Conservation (phyloP, 2,888 invertebrate genomes). For the Heteromurus nitidus region DNA sequence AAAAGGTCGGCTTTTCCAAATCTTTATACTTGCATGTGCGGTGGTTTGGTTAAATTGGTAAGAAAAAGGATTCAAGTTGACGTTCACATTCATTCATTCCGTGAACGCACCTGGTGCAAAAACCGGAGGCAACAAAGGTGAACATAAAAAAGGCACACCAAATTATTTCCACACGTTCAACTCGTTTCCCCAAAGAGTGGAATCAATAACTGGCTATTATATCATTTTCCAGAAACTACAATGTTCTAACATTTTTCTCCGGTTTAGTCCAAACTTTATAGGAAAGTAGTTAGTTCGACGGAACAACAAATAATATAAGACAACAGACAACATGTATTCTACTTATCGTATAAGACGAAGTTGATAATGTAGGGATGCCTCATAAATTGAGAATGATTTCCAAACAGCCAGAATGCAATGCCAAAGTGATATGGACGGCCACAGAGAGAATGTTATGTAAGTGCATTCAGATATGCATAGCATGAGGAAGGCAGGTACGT, state of each 20-base stretch:
- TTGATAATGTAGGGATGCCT: not conserved
- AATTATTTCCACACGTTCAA: not conserved
- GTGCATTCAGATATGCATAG: too few relatives aligned
- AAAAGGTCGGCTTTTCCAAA: conserved; percentile 18
- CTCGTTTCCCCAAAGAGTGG: not conserved
- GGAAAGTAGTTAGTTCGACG: not conserved
- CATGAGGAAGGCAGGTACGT: too few relatives aligned
- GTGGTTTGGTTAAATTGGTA: conserved; percentile 37
- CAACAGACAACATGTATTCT: too few relatives aligned
- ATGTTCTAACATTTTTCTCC: conserved; percentile 3
- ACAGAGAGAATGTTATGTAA: not conserved
- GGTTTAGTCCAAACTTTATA: not conserved
- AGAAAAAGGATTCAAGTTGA: conserved; percentile 39
- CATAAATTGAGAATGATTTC: not conserved
- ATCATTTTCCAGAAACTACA: too few relatives aligned
- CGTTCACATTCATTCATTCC: conserved; percentile 34
- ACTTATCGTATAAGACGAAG: too few relatives aligned
- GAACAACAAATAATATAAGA: not conserved
- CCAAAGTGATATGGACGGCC: not conserved
- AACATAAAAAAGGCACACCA: not conserved
- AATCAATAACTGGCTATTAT: conserved; percentile 31
- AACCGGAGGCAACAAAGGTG: conserved; percentile 1
- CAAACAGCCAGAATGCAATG: not conserved
- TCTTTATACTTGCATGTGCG: conserved; percentile 39
- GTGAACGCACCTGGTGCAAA: conserved; percentile 49